Evolutionary conservation across 2,888 invertebrate genomes (phyloP).

Genomic region (Leuctra nigra): DNA sequence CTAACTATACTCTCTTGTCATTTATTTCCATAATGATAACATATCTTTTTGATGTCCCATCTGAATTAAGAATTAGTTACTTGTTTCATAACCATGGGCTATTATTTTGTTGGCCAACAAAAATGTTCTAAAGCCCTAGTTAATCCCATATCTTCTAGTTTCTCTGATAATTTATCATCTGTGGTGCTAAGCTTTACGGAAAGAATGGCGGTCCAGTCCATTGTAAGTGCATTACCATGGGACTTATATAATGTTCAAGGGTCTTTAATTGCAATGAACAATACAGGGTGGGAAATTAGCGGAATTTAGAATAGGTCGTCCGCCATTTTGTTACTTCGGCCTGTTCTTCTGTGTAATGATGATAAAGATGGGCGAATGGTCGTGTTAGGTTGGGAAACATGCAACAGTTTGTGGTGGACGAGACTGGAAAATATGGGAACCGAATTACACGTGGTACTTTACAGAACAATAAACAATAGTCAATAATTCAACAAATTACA

Average conservation of each 20-base stretch:
- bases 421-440: no score
- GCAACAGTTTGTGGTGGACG: no score
- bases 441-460: no score
- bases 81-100: no score
- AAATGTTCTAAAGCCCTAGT: conserved; percentile 1
- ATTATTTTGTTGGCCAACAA: not conserved
- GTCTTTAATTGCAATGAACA: conserved; percentile 27
- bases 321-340: conserved; percentile 12
- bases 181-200: not conserved
- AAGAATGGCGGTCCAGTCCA: not conserved
- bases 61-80: not conserved
- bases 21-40: no score
- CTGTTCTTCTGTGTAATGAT: not conserved
- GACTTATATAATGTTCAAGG: conserved; percentile 16
- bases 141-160: conserved; percentile 16
- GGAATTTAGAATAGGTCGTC: conserved; percentile 5
- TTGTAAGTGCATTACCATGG: conserved; percentile 15
- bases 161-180: conserved; percentile 8
- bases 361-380: no score
- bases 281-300: conserved; percentile 20
- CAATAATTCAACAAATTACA: no score
- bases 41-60: not conserved
- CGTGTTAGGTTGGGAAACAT: no score
- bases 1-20: no score
- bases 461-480: no score